phyloP scores from a whole-genome alignment of 2,797 vertebrate species.

The Erithacus rubecula region DNA sequence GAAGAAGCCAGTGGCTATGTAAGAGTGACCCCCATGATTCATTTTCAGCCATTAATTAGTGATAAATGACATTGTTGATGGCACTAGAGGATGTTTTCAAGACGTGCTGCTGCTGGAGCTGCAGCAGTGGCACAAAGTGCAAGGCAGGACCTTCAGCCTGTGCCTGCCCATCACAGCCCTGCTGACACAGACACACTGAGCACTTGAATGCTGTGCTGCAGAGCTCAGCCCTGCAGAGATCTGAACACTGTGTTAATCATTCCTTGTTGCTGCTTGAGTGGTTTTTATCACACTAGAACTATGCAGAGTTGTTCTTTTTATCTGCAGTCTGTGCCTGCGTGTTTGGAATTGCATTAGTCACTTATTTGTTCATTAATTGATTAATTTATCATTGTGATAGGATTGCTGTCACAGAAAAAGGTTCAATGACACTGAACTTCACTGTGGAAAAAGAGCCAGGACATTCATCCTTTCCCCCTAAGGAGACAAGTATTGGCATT shows the following conservation, averaged over 20 bases:
- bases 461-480: conserved; percentile 89
- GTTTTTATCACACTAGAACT: not conserved
- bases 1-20: conserved; percentile 87
- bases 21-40: not conserved
- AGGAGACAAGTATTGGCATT: conserved; percentile 89
- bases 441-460: conserved; percentile 82
- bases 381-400: conserved; percentile 60
- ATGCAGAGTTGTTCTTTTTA: not conserved
- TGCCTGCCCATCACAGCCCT: not conserved
- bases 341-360: not conserved
- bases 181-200: not conserved
- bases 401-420: conserved; percentile 89
- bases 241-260: not conserved
- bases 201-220: not conserved
- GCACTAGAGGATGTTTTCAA: not conserved
- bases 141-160: not conserved
- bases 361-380: not conserved
- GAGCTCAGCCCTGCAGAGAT: not conserved
- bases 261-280: not conserved
- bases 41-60: not conserved
- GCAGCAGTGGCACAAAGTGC: not conserved
- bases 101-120: not conserved
- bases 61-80: not conserved
- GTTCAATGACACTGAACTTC: conserved; percentile 81
- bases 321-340: not conserved